Percentiles rank a stretch among this genome's conserved stretches.
Evolutionary conservation across 2,888 invertebrate genomes (phyloP).

Genomic region (Ceratothoa steindachneri): DNA sequence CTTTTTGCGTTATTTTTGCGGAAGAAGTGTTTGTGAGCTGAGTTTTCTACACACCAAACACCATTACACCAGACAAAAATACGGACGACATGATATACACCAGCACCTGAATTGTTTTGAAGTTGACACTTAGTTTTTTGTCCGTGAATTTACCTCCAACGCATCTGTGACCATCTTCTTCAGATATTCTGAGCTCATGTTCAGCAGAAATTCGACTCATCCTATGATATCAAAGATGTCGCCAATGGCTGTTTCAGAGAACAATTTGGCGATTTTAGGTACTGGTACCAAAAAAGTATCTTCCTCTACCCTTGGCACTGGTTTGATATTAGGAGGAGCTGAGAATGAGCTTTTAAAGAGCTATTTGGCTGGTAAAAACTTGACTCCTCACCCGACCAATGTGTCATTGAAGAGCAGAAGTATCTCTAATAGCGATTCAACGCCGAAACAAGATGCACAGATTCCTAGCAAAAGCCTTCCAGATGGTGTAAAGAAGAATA

Average conservation of each 20-base stretch:
- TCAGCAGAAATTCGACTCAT: not conserved
- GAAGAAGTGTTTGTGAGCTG: too few relatives aligned
- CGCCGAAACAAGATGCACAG: too few relatives aligned
- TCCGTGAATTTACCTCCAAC: too few relatives aligned
- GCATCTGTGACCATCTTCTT: too few relatives aligned
- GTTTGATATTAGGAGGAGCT: not conserved
- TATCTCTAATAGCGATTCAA: too few relatives aligned
- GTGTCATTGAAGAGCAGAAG: not conserved
- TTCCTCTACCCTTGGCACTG: not conserved
- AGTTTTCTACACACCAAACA: too few relatives aligned
- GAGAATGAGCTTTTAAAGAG: not conserved
- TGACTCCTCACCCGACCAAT: not conserved
- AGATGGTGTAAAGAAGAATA: not conserved
- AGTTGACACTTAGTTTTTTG: too few relatives aligned
- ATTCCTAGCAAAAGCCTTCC: too few relatives aligned
- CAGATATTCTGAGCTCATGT: not conserved
- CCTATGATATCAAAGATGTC: not conserved
- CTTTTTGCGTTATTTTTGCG: too few relatives aligned
- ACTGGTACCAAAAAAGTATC: not conserved
- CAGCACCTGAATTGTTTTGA: too few relatives aligned
- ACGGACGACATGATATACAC: too few relatives aligned
- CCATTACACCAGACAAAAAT: too few relatives aligned
- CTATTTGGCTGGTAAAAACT: not conserved
- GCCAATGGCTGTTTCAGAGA: not conserved
- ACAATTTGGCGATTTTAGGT: not conserved